Base-by-base conservation (phyloP, 2,888 invertebrate genomes). In the Agrochola circellaris region DNA sequence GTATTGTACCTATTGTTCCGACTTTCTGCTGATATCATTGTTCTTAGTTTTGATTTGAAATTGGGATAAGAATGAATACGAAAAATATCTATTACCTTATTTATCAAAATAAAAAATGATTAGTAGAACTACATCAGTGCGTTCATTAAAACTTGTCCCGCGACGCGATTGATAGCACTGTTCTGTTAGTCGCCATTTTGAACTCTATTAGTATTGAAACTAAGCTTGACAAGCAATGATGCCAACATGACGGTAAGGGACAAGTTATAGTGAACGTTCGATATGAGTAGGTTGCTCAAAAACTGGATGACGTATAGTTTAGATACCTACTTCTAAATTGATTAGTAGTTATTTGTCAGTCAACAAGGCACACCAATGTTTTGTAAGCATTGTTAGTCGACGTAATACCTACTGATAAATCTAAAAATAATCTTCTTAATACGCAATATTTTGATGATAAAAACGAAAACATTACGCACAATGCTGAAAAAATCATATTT, bases 401-500 rank as follows among this genome's bases (percentile, higher is more conserved):
- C 62, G 30, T 64, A 64, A 60, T 48, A 58, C 23, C 23, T 56
- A 9, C 13, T 54, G 67, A 62, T 67, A 81, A 65, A 26, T 9
- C 8, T 58, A 48, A 48, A 64, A 71, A 70, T 80, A 76, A n/a
- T 9, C 3, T 60, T 30, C 7, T 38, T 26, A 45, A 71, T 34
- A 64, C 82, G 66, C 60, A 84, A 72, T 58, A 56, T 38, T 70
- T 38, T 23, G 30, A 0, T 8, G 67, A 86, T 83, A 66, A 82
- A 34, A 79, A 61, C 56, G 17, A 74, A 69, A 84, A 73, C 58
- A 84, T 71, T 71, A 60, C 83, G 82, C 68, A 85, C 56, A 51
- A 62, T 51, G 6, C 62, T 26, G 20, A 45, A 81, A 77, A 73
- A 45, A 68, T 23, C 23, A 65, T 58, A 58, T 68, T 71, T 84